These are phyloP conservation scores for Eumacrocentrus americanus DNA, from an alignment of 2,888 invertebrate species.

Conservation along the genomic window DNA sequence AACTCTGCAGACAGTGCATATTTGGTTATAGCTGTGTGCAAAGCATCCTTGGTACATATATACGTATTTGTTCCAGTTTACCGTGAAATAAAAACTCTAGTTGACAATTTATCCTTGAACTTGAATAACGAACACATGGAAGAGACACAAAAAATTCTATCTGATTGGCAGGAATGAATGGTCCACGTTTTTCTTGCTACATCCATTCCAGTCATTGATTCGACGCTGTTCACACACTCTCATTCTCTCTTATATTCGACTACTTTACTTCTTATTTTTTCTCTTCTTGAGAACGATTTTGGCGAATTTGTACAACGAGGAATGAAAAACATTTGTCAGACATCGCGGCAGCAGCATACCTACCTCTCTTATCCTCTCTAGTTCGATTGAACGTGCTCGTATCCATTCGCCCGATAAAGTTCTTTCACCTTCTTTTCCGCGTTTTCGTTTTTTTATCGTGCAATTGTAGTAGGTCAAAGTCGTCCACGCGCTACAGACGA, in stretches of 20 bases:
- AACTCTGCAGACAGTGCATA: neutral
- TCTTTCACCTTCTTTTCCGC: constrained; percentile 16
- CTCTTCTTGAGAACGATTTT: constrained; percentile 8
- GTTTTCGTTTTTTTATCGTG: constrained; percentile 9
- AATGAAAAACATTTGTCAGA: constrained; percentile 26
- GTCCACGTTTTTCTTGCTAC: constrained; percentile 16
- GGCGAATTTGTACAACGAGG: constrained; percentile 12
- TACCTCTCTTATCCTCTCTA: constrained; percentile 5
- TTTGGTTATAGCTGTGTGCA: neutral
- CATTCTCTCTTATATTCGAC: neutral
- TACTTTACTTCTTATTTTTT: constrained; percentile 2
- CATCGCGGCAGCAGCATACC: constrained; percentile 21
- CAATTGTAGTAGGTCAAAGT: constrained; percentile 25
- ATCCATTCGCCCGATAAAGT: constrained; percentile 28
- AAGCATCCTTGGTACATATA: too few relatives aligned
- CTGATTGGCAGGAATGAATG: constrained; percentile 24
- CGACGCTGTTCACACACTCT: neutral
- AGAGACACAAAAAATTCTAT: constrained; percentile 13
- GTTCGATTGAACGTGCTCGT: constrained; percentile 19
- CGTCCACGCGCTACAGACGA: neutral
- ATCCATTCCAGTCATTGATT: too few relatives aligned
- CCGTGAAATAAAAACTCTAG: too few relatives aligned
- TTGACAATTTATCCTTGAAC: constrained; percentile 24
- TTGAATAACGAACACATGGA: constrained; percentile 16
- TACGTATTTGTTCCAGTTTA: too few relatives aligned